phyloP scores from a whole-genome alignment of 1,140 invertebrate species.

The Paralvinella palmiformis region DNA sequence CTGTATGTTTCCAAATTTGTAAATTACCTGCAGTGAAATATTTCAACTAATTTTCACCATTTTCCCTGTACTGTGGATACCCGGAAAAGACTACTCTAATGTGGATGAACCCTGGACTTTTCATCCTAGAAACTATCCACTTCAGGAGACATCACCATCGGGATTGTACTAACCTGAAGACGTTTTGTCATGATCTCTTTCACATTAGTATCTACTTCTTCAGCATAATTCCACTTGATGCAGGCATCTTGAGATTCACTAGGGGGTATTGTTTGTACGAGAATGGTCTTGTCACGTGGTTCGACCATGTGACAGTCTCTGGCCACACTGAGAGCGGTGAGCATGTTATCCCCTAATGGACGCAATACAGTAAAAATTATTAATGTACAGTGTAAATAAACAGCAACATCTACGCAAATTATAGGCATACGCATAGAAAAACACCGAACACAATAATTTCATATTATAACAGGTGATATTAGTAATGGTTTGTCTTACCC shows the following conservation, averaged over 20 bases:
- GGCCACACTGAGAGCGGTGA: slow-evolving; percentile 92
- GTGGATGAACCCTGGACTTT: too few relatives aligned
- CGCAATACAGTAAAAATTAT: neutral
- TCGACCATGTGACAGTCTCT: slow-evolving; percentile 88
- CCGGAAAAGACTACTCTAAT: too few relatives aligned
- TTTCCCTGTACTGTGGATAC: too few relatives aligned
- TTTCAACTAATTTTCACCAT: too few relatives aligned
- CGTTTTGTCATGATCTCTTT: slow-evolving; percentile 5
- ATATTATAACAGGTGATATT: neutral
- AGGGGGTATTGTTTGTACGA: slow-evolving; percentile 55
- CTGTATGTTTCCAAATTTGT: too few relatives aligned
- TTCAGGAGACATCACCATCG: slow-evolving; percentile 7
- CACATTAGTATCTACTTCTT: slow-evolving; percentile 18
- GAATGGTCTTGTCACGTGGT: slow-evolving; percentile 63
- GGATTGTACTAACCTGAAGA: slow-evolving; percentile 10
- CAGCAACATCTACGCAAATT: neutral
- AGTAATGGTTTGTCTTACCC: slow-evolving; percentile 51
- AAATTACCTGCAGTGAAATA: too few relatives aligned
- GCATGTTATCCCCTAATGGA: slow-evolving; percentile 72
- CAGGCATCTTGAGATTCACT: slow-evolving; percentile 28
- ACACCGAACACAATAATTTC: neutral
- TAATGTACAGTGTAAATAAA: neutral
- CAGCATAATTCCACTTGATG: slow-evolving; percentile 37
- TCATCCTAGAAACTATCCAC: neutral
- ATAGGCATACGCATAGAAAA: neutral